Evolutionary conservation across 2,113 vertebrate species (phyloP), one percentile per base, ranked within the genome.

Genomic region (Eira barbara): DNA sequence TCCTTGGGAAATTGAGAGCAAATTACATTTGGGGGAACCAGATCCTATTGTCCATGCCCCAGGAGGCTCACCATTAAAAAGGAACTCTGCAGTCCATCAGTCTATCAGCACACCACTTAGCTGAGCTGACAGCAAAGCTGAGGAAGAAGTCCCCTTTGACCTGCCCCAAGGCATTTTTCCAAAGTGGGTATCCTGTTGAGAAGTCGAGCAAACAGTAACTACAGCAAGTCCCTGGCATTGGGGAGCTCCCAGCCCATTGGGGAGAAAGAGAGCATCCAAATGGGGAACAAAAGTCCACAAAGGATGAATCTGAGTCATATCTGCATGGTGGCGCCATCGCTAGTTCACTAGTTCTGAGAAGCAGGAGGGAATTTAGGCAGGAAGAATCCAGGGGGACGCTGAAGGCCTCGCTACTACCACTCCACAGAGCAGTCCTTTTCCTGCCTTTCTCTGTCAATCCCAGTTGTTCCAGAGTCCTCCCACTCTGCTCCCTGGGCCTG

Each of bases 1-100:
- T 83, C 92, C 92, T 94, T 83, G 36, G 96, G 83, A 90, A 92
- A 25, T 31, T 92, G 47, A 89, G 17, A 15, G 10, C 34, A 76
- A 90, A 92, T 59, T 87, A 67, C 80, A 92, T 69, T 73, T 27
- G 15, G 47, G 57, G 63, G 71, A 89, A 89, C 21, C 78, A 14
- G 31, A 45, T 57, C 47, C 65, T 87, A 86, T 20, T 76, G 36
- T 71, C 71, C 3, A 11, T 42, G 47, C 7, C 9, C n/a, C 23
- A 42, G 34, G 36, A 73, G 18, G 10, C n/a, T 89, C 45, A 52
- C 69, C 88, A 18, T 61, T 59, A 31, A 61, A 96, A 91, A 74
- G n/a, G 36, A 95, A 42, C 20, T 52, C 49, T 86, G 52, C 15
- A 94, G 49, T 57, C 31, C 20, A 52, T 69, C 67, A 39, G 65